These are phyloP conservation scores for Triplophysa tibetana DNA, from an alignment of 2,113 vertebrate genomes.

Conservation along the genomic window DNA sequence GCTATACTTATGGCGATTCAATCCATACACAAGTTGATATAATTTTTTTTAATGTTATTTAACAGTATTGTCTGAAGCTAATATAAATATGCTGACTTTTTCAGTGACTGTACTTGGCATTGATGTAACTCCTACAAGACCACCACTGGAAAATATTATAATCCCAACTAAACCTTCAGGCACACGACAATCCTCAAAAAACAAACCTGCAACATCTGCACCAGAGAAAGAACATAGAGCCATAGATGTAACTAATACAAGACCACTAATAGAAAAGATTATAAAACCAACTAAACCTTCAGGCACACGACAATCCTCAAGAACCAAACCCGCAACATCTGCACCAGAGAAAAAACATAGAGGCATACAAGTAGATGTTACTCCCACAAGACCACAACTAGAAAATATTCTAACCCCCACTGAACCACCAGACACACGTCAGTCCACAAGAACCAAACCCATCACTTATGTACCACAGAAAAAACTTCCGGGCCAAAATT, in stretches of 20 bases:
- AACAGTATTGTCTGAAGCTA: not conserved
- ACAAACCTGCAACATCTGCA: not conserved
- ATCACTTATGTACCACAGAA: not conserved
- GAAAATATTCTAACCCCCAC: slow-evolving; percentile 63
- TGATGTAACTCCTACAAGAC: slow-evolving; percentile 66
- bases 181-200: slow-evolving; percentile 37
- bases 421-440: slow-evolving; percentile 51
- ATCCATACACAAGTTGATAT: too few species aligned
- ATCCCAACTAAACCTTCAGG: slow-evolving; percentile 56
- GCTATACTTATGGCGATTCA: too few species aligned
- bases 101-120: slow-evolving; percentile 68
- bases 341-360: not conserved
- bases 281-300: slow-evolving; percentile 61
- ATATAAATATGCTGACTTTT: slow-evolving; percentile 45
- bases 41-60: too few species aligned
- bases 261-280: slow-evolving; percentile 65
- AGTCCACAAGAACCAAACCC: not conserved
- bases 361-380: slow-evolving; percentile 46
- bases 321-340: not conserved
- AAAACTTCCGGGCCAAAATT: not conserved
- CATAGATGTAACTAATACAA: slow-evolving; percentile 45
- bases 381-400: slow-evolving; percentile 69
- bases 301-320: slow-evolving; percentile 26
- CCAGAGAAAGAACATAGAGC: not conserved
- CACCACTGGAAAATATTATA: slow-evolving; percentile 64